Conservation (phyloP, 2,797 vertebrate genomes). For the Sus cebifrons region DNA sequence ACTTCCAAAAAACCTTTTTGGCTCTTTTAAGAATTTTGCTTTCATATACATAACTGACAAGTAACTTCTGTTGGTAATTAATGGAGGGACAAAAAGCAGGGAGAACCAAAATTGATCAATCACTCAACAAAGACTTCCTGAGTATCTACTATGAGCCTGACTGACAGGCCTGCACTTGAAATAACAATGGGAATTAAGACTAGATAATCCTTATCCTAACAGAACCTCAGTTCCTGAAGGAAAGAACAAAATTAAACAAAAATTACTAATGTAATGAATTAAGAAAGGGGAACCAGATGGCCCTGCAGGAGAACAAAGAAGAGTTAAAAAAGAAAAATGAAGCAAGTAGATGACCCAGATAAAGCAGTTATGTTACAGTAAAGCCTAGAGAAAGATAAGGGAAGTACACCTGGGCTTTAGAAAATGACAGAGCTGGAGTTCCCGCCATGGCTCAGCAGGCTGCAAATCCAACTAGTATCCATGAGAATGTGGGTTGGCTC, state of each 20-base stretch:
- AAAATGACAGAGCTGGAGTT: background rate
- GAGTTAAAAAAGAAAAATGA: background rate
- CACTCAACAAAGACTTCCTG: slow-evolving; percentile 7
- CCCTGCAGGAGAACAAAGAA: background rate
- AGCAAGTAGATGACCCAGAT: background rate
- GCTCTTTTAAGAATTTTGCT: slow-evolving; percentile 26
- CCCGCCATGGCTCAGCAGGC: no score
- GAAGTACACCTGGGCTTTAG: background rate
- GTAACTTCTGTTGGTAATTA: slow-evolving; percentile 24
- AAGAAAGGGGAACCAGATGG: background rate
- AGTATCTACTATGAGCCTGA: background rate
- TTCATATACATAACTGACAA: slow-evolving; percentile 40
- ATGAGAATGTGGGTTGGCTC: no score
- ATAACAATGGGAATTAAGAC: background rate
- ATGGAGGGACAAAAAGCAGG: background rate
- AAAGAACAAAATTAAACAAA: slow-evolving; percentile 39
- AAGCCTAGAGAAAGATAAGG: background rate
- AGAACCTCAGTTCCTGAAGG: background rate
- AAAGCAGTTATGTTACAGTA: background rate
- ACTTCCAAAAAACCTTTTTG: background rate
- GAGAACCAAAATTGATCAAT: background rate
- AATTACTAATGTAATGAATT: slow-evolving; percentile 34
- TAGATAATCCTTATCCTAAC: background rate
- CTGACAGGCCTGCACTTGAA: background rate
- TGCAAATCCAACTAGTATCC: no score